A percentile compares a stretch with the other conserved stretches of the same genome.
phyloP scores from a whole-genome alignment of 2,113 vertebrate genomes.

The Lipophrys pholis region DNA sequence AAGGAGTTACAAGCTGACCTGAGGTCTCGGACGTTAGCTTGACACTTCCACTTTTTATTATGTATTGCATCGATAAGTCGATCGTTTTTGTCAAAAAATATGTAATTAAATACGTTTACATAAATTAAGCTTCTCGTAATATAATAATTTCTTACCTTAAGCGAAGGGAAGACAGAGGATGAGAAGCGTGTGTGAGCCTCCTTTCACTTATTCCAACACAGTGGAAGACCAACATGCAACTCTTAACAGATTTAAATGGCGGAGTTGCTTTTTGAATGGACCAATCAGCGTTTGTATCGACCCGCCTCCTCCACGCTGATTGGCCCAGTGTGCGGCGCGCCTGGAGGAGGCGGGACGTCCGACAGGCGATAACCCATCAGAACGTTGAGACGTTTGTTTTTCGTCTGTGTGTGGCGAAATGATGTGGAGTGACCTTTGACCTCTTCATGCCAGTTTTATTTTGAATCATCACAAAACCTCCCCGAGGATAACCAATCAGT shows the following conservation, averaged over 20 bases:
- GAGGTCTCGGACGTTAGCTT: too few species aligned
- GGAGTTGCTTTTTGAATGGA: conserved; percentile 71
- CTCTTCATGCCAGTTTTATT: neutral
- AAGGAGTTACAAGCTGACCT: too few species aligned
- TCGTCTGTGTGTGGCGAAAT: neutral
- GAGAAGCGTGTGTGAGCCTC: neutral
- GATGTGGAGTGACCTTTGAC: too few species aligned
- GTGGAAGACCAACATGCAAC: neutral
- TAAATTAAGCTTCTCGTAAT: too few species aligned
- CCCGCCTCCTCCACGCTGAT: conserved; percentile 46
- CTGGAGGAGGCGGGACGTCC: conserved; percentile 4
- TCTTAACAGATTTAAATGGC: conserved; percentile 80
- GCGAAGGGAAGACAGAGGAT: neutral
- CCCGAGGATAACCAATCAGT: too few species aligned
- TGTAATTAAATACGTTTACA: too few species aligned
- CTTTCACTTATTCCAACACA: neutral
- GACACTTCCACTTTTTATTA: too few species aligned
- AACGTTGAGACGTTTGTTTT: conserved; percentile 44
- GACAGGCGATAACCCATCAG: conserved; percentile 20
- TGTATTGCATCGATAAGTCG: too few species aligned
- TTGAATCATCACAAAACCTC: neutral
- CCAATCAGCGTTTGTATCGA: conserved; percentile 68
- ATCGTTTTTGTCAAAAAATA: too few species aligned
- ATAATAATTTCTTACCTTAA: conserved; percentile 41
- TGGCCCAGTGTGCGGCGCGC: conserved; percentile 38